Percentiles rank a stretch among this genome's conserved stretches.
phyloP scores from a whole-genome alignment of 1,140 invertebrate genomes.

The Temnothorax nylanderi region DNA sequence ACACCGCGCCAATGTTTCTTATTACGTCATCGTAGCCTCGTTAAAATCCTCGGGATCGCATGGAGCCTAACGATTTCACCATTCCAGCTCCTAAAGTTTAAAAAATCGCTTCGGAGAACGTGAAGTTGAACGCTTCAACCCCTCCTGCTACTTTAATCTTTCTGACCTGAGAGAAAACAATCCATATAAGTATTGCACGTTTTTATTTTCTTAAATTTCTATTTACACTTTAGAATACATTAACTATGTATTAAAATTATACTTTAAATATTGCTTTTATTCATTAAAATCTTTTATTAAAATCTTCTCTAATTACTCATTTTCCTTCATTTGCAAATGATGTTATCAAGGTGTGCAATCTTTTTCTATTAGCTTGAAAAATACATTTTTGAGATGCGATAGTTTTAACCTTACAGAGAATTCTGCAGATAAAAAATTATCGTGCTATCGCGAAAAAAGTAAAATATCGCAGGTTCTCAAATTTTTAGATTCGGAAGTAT shows the following conservation, averaged over 20 bases:
- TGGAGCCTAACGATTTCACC: constrained; percentile 5
- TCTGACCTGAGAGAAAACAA: background rate
- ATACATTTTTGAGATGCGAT: background rate
- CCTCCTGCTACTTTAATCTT: background rate
- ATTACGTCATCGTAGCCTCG: constrained; percentile 20
- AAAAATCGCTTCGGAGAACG: constrained; percentile 33
- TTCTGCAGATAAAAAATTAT: background rate
- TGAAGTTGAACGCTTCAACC: background rate
- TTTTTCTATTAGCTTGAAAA: background rate
- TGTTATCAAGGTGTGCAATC: background rate
- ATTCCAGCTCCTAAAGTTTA: constrained; percentile 2
- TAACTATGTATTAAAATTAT: background rate
- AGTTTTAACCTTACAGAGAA: background rate
- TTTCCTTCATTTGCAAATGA: background rate
- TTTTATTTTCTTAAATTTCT: background rate
- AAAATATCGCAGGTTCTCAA: background rate
- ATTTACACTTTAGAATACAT: background rate
- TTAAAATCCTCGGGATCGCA: constrained; percentile 29
- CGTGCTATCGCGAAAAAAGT: background rate
- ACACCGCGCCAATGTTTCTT: constrained; percentile 26
- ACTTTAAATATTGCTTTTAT: background rate
- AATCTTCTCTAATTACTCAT: background rate
- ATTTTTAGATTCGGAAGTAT: background rate
- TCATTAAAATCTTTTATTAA: background rate
- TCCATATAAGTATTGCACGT: background rate